Base-by-base conservation (phyloP, 2,888 invertebrate species). In the Andrena haemorrhoa region DNA sequence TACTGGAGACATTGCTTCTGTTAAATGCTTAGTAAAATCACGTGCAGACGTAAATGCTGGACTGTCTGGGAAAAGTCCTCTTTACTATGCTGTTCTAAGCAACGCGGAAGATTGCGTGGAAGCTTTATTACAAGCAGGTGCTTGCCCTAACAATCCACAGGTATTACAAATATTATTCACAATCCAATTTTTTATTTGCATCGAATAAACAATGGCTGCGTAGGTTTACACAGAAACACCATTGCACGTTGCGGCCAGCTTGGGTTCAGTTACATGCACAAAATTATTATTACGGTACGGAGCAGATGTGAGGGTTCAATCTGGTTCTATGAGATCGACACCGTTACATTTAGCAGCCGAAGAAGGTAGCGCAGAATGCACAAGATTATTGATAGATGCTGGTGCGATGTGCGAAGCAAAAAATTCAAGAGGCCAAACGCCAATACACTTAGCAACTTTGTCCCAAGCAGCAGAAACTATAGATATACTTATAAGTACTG, bases 261-360 rank as follows among this genome's bases (percentile, higher is more conserved):
- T 97, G 61, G 97, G 97, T 0, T 96, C 96, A 51, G 95, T 95
- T 0, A 95, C 95, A 58, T 97, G 96, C 92, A 95, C 97, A 51
- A 95, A 96, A 92, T 94, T 98, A 83, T 95, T 98, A 29, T 94
- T 98, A 78, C 96, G 95, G 75, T 95, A 97, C 88, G 98, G 98
- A 29, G 97, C 98, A 0, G 97, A 98, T 89, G 97, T 97, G 0
- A 94, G 96, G 68, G 97, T 97, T 0, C 97, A 97, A 82, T 95
- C 96, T 84, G 97, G 97, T 0, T 92, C 95, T 1, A 96, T 96
- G 29, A 95, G 96, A 89, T 96, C 97, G 70, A 98, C 98, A 0
- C 97, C 98, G 1, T 93, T 98, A 35, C 98, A 98, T 94, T 94
- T 98, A 87, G 98, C 98, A 5, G 97, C 98, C 0, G 98, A 98